phyloP scores from a whole-genome alignment of 2,113 vertebrate species.

The Dryoscopus gambensis region DNA sequence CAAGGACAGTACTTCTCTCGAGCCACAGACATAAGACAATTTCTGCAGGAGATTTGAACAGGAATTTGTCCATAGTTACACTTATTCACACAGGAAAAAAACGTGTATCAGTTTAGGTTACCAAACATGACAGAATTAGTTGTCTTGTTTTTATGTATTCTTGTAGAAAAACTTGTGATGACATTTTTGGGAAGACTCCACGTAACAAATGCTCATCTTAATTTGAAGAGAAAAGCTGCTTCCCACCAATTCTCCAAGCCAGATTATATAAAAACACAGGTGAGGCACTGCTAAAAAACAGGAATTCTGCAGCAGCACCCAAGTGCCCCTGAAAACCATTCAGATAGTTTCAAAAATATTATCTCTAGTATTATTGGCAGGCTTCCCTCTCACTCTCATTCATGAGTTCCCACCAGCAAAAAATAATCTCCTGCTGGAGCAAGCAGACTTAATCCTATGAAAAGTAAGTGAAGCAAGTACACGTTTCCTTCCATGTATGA shows the following conservation, averaged over 20 bases:
- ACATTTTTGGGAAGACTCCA: background rate
- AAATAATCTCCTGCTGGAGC: background rate
- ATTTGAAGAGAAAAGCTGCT: background rate
- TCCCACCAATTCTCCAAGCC: background rate
- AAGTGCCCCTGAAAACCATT: background rate
- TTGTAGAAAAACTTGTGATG: background rate
- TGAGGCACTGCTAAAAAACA: background rate
- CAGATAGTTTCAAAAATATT: background rate
- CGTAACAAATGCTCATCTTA: background rate
- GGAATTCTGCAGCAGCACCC: background rate
- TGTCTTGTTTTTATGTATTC: background rate
- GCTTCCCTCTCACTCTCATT: background rate
- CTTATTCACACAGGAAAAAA: background rate
- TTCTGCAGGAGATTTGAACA: background rate
- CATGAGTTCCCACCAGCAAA: background rate
- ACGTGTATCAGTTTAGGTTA: background rate
- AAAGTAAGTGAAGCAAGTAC: background rate
- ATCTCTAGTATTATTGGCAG: background rate
- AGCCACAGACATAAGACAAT: background rate
- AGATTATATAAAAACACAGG: background rate
- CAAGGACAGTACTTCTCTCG: background rate
- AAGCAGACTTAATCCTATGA: background rate
- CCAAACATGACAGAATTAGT: background rate
- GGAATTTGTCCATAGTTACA: background rate
- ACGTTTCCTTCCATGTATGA: background rate